These are phyloP conservation scores for Ellobius talpinus DNA, from an alignment of 2,113 vertebrate genomes.

Conservation along the genomic window DNA sequence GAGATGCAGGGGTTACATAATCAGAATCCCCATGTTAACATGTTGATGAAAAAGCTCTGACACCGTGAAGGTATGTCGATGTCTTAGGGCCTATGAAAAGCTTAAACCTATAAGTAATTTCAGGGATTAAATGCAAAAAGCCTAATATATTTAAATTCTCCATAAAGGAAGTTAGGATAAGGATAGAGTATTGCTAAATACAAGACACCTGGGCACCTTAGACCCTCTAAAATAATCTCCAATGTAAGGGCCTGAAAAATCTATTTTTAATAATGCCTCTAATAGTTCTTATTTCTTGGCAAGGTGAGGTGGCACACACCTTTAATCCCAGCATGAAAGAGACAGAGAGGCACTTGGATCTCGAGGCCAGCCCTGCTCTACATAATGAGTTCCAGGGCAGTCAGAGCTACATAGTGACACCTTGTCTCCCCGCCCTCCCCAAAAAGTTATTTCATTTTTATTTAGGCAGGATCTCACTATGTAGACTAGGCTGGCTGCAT, in stretches of 20 bases:
- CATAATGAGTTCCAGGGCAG: neutral
- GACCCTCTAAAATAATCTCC: neutral
- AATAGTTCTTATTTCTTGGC: neutral
- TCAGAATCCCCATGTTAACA: neutral
- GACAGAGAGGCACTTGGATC: neutral
- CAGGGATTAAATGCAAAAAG: neutral
- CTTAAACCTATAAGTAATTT: slow-evolving; percentile 32
- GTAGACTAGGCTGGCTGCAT: neutral
- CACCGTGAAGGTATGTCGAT: neutral
- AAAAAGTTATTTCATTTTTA: neutral
- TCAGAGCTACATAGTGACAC: neutral
- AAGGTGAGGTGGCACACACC: neutral
- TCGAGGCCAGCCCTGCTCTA: neutral
- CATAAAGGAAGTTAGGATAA: neutral
- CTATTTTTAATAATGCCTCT: neutral
- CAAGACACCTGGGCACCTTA: neutral
- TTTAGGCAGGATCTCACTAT: neutral
- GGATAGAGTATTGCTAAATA: neutral
- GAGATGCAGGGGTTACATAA: slow-evolving; percentile 51
- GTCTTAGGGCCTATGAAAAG: neutral
- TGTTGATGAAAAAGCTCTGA: neutral
- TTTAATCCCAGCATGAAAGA: neutral
- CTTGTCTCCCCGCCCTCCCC: no score
- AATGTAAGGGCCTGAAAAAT: neutral
- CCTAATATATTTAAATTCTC: neutral